These are phyloP conservation scores for Danaus melanippus DNA, from an alignment of 1,140 invertebrate species.

Conservation along the genomic window DNA sequence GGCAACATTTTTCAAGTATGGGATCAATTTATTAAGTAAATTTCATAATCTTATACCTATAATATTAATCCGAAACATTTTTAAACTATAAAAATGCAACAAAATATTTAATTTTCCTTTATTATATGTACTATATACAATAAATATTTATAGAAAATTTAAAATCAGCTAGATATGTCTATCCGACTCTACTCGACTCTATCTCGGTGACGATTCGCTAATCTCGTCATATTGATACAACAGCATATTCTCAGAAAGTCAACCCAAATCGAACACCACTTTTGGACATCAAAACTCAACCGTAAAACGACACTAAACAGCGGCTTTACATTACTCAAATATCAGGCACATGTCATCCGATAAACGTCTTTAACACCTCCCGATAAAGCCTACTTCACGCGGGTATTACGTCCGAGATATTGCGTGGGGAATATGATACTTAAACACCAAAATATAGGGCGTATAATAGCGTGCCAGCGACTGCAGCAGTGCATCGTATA, in stretches of 20 bases:
- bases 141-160: too few relatives aligned
- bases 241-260: constrained; percentile 36
- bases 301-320: constrained; percentile 62
- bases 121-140: too few relatives aligned
- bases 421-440: constrained; percentile 22
- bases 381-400: constrained; percentile 27
- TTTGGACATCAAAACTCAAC: constrained; percentile 56
- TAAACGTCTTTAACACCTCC: constrained; percentile 23
- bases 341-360: constrained; percentile 20
- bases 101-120: too few relatives aligned
- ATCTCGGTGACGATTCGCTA: constrained; percentile 8
- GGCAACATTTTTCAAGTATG: too few relatives aligned
- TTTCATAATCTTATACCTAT: too few relatives aligned
- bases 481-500: constrained; percentile 31
- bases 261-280: constrained; percentile 42
- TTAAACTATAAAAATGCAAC: too few relatives aligned
- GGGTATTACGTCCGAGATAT: not conserved
- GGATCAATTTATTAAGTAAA: too few relatives aligned
- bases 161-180: too few relatives aligned
- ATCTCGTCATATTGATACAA: constrained; percentile 25
- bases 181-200: too few relatives aligned
- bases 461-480: constrained; percentile 18
- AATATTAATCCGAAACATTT: too few relatives aligned
- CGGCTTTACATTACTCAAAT: constrained; percentile 49
- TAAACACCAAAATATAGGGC: constrained; percentile 17